Evolutionary conservation across 2,113 vertebrate genomes (phyloP), one percentile per base, ranked within the genome.

Genomic region (Chaetodon auriga): DNA sequence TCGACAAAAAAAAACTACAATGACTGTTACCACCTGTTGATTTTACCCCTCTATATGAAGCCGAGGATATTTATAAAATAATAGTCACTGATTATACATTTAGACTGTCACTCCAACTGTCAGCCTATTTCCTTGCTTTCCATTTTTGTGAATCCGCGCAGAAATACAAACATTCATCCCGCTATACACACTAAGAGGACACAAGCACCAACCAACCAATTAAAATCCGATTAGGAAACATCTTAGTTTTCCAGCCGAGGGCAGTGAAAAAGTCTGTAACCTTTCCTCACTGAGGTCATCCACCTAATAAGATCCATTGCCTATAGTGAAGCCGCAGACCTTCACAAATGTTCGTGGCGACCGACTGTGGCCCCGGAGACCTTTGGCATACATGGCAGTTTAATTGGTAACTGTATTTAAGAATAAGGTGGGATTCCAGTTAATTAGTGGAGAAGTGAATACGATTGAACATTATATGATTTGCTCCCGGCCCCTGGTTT

Each of bases 391-490:
- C 95, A 96, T 92, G 85, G 95, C 85, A 71, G 91, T 97, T 96
- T 97, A 98, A 99, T 98, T 97, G 97, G 94, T 95, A 94, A 95
- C 96, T 96, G 95, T 96, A 96, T 95, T 95, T 94, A 94, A 63
- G 90, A 94, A 93, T 91, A 93, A 94, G 87, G 94, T 93, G 94
- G 95, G 95, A 97, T 97, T 97, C 96, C 96, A 97, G 97, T 97
- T 98, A 99, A 99, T 99, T 98, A 98, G 97, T 96, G 92, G 92
- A 90, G 94, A 96, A 97, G 95, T 95, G 96, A 97, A 96, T 95
- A 95, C 94, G 95, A 94, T 89, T 94, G 95, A 96, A 96, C 95
- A 94, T 96, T 96, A 96, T 95, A 96, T 95, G 96, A 94, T 95
- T 95, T 95, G 94, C 96, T 95, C 96, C 94, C 90, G 89, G 94